Evolutionary conservation across 1,140 invertebrate genomes (phyloP).

Genomic region (Temnothorax longispinosus): DNA sequence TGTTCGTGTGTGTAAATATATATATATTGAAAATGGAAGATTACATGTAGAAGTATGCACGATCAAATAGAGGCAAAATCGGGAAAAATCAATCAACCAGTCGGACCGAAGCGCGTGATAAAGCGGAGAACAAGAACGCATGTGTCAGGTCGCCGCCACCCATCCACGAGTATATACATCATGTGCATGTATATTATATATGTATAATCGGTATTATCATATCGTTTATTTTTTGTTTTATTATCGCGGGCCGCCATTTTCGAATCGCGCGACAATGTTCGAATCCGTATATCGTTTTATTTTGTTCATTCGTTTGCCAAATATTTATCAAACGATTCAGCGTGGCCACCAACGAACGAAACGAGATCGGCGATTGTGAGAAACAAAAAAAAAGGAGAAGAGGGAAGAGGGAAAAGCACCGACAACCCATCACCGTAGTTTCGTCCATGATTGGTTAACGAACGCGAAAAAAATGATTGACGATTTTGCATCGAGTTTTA

Average conservation of each 20-base stretch:
- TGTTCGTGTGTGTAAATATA: too few relatives aligned
- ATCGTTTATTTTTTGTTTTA: conserved; percentile 52
- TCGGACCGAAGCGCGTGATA: conserved; percentile 55
- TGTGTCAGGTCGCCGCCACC: conserved; percentile 42
- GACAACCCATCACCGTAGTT: conserved; percentile 77
- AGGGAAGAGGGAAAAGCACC: conserved; percentile 46
- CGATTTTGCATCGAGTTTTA: conserved; percentile 55
- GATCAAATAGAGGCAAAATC: conserved; percentile 33
- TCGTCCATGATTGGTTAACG: conserved; percentile 65
- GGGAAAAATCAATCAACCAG: conserved; percentile 63
- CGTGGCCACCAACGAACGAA: conserved; percentile 26
- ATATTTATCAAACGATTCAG: conserved; percentile 59
- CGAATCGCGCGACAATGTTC: conserved; percentile 8
- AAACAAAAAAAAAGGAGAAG: conserved; percentile 21
- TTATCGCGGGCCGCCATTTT: conserved; percentile 16
- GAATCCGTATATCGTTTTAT: conserved; percentile 44
- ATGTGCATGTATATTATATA: neutral
- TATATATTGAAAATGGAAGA: conserved; percentile 24
- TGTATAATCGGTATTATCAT: conserved; percentile 34
- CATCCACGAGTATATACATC: conserved; percentile 14
- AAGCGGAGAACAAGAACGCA: conserved; percentile 46
- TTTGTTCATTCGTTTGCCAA: conserved; percentile 56
- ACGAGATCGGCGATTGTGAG: conserved; percentile 23
- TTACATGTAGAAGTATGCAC: conserved; percentile 35
- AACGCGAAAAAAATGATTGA: conserved; percentile 56